These are phyloP conservation scores for Pogonus chalceus DNA, from an alignment of 1,140 invertebrate genomes.

Conservation along the genomic window DNA sequence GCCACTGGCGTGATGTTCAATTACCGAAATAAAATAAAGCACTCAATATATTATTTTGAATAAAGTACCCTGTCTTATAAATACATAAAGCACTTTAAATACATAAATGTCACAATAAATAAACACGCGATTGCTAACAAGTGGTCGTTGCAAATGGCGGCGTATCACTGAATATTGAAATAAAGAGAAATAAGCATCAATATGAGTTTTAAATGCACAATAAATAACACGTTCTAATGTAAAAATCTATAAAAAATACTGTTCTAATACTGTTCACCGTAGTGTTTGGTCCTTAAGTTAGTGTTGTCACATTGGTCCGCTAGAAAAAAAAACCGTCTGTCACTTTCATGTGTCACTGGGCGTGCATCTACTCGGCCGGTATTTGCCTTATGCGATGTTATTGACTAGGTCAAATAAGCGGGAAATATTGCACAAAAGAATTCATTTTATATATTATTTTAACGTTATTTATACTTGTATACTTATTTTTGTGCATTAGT, in stretches of 20 bases:
- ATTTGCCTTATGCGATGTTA: not conserved
- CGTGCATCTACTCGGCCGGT: slow-evolving; percentile 12
- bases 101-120: slow-evolving; percentile 15
- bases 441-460: no score
- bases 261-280: slow-evolving; percentile 14
- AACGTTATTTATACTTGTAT: no score
- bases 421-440: no score
- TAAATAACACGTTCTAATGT: slow-evolving; percentile 11
- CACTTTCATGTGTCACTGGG: slow-evolving; percentile 18
- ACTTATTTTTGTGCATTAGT: no score
- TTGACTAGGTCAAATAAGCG: not conserved
- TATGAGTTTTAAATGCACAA: slow-evolving; percentile 11
- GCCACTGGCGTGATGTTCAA: not conserved
- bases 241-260: slow-evolving; percentile 20
- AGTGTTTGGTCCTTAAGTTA: slow-evolving; percentile 14
- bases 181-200: slow-evolving; percentile 12
- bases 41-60: not conserved
- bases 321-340: slow-evolving; percentile 19
- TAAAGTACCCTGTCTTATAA: not conserved
- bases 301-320: slow-evolving; percentile 19
- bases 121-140: slow-evolving; percentile 21
- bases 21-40: not conserved
- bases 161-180: slow-evolving; percentile 14
- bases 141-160: slow-evolving; percentile 20
- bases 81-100: slow-evolving; percentile 5